Evolutionary conservation across 2,888 invertebrate genomes (phyloP).

Genomic region (Hirudinaria manillensis): DNA sequence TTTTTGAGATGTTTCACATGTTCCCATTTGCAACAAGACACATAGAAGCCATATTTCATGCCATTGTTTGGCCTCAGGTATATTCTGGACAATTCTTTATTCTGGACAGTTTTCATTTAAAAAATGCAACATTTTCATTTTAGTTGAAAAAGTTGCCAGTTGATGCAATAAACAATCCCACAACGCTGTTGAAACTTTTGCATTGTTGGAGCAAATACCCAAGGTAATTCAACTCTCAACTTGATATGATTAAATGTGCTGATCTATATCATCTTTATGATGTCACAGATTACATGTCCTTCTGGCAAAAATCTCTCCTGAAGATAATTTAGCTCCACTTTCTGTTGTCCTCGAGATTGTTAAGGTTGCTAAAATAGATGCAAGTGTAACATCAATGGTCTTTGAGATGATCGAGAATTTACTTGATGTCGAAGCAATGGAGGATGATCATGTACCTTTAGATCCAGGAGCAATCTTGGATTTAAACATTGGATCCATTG

Average conservation of each 20-base stretch:
- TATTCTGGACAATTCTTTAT: conserved; percentile 20
- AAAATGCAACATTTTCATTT: background rate
- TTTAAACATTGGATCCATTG: background rate
- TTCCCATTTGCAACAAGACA: conserved; percentile 69
- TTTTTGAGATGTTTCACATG: conserved; percentile 73
- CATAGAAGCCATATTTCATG: conserved; percentile 69
- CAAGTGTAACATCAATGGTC: conserved; percentile 59
- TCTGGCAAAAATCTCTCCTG: conserved; percentile 11
- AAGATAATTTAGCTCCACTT: background rate
- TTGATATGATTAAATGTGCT: background rate
- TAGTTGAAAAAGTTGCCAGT: conserved; percentile 62
- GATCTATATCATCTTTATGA: background rate
- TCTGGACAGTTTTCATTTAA: background rate
- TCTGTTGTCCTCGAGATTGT: background rate
- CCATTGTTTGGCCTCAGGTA: conserved; percentile 74
- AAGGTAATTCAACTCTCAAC: conserved; percentile 54
- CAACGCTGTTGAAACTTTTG: conserved; percentile 73
- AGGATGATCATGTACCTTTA: background rate
- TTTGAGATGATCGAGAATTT: conserved; percentile 51
- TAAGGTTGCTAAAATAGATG: conserved; percentile 60
- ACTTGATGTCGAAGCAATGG: conserved; percentile 40
- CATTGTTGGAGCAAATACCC: conserved; percentile 74
- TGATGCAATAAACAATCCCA: conserved; percentile 78
- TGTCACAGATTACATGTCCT: conserved; percentile 18
- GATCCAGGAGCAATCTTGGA: background rate